A percentile compares a stretch with the other conserved stretches of the same genome.
Conservation (phyloP, 2,113 vertebrate genomes). For the Murina feae region DNA sequence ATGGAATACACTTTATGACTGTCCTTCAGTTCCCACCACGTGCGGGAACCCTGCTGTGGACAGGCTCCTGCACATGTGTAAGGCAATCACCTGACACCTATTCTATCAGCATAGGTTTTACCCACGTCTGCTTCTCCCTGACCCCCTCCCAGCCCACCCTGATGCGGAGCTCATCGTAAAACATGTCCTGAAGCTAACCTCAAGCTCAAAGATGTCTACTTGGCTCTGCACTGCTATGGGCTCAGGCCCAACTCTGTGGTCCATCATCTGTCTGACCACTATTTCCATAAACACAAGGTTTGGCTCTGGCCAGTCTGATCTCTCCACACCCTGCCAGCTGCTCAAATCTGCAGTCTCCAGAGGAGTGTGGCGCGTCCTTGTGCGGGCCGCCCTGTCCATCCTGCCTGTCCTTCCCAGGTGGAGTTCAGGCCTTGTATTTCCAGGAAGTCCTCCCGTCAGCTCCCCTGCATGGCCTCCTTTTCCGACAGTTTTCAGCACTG, state of each 20-base stretch:
- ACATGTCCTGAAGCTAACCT: neutral
- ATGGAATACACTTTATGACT: neutral
- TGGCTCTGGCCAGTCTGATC: neutral
- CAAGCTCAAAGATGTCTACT: neutral
- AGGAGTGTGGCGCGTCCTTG: neutral
- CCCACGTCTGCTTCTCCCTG: neutral
- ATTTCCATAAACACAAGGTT: conserved; percentile 4
- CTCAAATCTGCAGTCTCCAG: neutral
- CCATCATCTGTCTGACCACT: conserved; percentile 16
- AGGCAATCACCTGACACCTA: neutral
- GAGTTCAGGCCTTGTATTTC: neutral
- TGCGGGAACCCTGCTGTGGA: neutral
- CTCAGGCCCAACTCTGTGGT: conserved; percentile 30
- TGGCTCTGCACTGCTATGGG: neutral
- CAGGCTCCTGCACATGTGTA: neutral
- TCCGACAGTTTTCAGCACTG: neutral
- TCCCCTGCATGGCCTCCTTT: neutral
- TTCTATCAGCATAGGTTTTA: neutral
- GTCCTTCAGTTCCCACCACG: neutral
- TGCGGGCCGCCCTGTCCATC: neutral
- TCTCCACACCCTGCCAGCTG: neutral
- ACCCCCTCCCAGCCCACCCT: neutral
- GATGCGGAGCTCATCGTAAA: neutral
- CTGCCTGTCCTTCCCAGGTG: neutral
- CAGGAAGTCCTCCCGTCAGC: neutral